phyloP scores from a whole-genome alignment of 1,140 invertebrate genomes.

The Diuraphis noxia region DNA sequence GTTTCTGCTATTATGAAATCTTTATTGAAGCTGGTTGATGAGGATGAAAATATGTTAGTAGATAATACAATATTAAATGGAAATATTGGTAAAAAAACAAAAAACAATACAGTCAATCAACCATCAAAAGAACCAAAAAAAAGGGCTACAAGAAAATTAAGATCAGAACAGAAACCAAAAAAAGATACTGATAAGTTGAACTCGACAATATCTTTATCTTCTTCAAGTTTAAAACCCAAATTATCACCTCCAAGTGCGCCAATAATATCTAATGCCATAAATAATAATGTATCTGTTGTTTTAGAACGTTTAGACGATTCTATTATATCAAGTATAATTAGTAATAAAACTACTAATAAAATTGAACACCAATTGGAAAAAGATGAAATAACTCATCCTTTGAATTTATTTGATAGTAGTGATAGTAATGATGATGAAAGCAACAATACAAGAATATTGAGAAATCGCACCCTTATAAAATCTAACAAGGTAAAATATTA shows the following conservation, averaged over 20 bases:
- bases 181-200: background rate
- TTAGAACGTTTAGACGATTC: slow-evolving; percentile 17
- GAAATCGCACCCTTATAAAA: background rate
- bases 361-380: background rate
- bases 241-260: background rate
- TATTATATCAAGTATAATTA: background rate
- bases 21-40: background rate
- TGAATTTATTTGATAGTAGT: slow-evolving; percentile 13
- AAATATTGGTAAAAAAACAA: background rate
- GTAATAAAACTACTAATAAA: background rate
- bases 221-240: background rate
- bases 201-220: background rate
- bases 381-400: background rate
- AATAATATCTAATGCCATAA: fast-evolving
- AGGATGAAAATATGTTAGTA: background rate
- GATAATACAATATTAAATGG: background rate
- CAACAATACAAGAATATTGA: background rate
- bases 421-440: background rate
- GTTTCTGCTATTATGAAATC: slow-evolving; percentile 41
- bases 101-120: background rate
- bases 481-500: background rate
- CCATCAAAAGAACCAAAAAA: background rate
- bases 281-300: background rate
- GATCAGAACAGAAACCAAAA: background rate
- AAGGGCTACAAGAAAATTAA: background rate